These are phyloP conservation scores for Amiota minor DNA, from an alignment of 2,888 invertebrate genomes.

Conservation along the genomic window DNA sequence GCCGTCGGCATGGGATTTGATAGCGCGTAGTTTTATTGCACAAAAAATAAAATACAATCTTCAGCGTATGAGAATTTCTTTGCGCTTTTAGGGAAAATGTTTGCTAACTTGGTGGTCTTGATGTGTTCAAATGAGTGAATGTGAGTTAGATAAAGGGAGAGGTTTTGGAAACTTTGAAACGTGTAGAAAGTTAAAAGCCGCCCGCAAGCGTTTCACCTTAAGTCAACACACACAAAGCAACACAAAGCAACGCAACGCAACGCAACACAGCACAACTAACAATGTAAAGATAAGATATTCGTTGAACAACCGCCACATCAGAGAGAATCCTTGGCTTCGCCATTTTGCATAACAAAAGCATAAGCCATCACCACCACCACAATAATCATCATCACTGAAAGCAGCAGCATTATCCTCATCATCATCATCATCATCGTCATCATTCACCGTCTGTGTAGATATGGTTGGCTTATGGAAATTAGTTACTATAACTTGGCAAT, in stretches of 20 bases:
- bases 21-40: not conserved
- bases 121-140: not conserved
- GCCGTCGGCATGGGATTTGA: slow-evolving; percentile 43
- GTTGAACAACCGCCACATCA: not conserved
- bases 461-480: slow-evolving; percentile 61
- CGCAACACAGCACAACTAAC: not conserved
- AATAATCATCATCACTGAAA: slow-evolving; percentile 41
- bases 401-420: slow-evolving; percentile 22
- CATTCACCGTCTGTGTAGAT: slow-evolving; percentile 34
- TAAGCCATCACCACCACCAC: slow-evolving; percentile 28
- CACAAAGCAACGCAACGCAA: not conserved
- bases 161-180: not conserved
- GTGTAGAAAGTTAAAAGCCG: slow-evolving; percentile 19
- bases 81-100: slow-evolving; percentile 7
- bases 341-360: slow-evolving; percentile 67
- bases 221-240: not conserved
- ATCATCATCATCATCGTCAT: not conserved
- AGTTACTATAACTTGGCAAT: slow-evolving; percentile 55
- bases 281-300: not conserved
- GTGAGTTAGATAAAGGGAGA: not conserved
- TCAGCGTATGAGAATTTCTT: slow-evolving; percentile 31
- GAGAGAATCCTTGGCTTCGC: slow-evolving; percentile 9
- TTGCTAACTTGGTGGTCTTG: slow-evolving; percentile 53
- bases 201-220: slow-evolving; percentile 18
- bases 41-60: slow-evolving; percentile 48